Conservation (phyloP, 2,888 invertebrate genomes). For the Maniola hyperantus region DNA sequence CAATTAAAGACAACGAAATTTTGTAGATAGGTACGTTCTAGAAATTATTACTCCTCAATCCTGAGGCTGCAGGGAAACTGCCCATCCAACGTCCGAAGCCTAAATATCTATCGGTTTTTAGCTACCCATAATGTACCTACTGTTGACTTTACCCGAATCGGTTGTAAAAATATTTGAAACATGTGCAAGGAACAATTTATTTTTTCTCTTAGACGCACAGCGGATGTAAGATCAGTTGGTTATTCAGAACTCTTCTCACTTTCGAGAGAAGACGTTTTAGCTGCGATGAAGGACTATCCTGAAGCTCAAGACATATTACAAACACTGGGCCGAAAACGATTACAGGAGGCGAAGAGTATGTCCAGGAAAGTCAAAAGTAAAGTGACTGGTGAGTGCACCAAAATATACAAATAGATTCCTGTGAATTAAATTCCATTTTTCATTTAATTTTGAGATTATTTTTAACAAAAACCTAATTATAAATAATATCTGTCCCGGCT, state of each 20-base stretch:
- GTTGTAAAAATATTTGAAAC: background rate
- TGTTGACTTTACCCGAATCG: too few species aligned
- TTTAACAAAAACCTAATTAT: too few species aligned
- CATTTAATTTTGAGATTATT: too few species aligned
- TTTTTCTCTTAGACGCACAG: conserved; percentile 88
- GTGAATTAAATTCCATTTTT: background rate
- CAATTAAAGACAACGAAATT: too few species aligned
- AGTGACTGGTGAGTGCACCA: conserved; percentile 10
- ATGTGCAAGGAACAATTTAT: background rate
- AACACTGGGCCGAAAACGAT: conserved; percentile 91
- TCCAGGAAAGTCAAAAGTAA: conserved; percentile 62
- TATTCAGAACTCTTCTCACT: conserved; percentile 97
- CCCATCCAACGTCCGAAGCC: too few species aligned
- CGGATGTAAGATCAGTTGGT: conserved; percentile 97
- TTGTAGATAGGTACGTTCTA: too few species aligned
- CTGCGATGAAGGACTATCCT: conserved; percentile 98
- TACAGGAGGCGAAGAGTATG: conserved; percentile 90
- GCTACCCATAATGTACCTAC: too few species aligned
- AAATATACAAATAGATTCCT: background rate
- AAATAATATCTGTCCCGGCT: too few species aligned
- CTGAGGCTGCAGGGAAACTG: too few species aligned
- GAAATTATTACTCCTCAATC: too few species aligned
- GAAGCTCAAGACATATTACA: conserved; percentile 98
- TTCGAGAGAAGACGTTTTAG: conserved; percentile 95
- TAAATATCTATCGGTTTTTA: too few species aligned